Conservation (phyloP, 2,797 vertebrate genomes). For the Lycodopsis pacificus region DNA sequence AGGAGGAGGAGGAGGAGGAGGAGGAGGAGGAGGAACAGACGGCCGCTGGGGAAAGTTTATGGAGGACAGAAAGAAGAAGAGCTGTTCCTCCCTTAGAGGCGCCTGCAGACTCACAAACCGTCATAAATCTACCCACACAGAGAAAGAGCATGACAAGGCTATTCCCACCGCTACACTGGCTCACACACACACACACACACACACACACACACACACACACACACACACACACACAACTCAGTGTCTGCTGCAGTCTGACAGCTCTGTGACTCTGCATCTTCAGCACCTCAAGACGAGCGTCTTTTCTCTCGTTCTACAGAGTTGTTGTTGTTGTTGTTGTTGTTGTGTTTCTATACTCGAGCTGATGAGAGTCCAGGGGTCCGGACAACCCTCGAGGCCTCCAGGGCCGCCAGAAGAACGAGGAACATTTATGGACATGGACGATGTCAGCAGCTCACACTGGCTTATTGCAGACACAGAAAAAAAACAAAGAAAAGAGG, state of each 20-base stretch:
- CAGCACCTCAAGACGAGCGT: not conserved
- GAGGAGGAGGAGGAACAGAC: slow-evolving; percentile 22
- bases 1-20: not conserved
- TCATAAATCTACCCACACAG: slow-evolving; percentile 44
- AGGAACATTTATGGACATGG: too few species aligned
- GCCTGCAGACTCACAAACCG: slow-evolving; percentile 12
- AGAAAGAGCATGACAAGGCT: slow-evolving; percentile 1
- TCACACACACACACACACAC: too few species aligned
- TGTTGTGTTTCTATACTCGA: not conserved
- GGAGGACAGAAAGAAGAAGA: slow-evolving; percentile 7
- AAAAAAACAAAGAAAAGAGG: too few species aligned
- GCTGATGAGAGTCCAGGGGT: not conserved
- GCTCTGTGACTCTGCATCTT: slow-evolving; percentile 39
- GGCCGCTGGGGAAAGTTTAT: slow-evolving; percentile 40
- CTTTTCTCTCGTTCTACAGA: not conserved
- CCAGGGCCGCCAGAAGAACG: not conserved
- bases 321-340: not conserved
- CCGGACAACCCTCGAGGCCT: not conserved
- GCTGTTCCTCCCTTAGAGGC: slow-evolving; percentile 10
- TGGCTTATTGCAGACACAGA: too few species aligned
- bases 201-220: not conserved
- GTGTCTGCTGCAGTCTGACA: slow-evolving; percentile 53
- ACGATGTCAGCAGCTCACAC: too few species aligned
- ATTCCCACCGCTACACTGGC: too few species aligned
- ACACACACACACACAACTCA: slow-evolving; percentile 37